A percentile compares a stretch with the other conserved stretches of the same genome.
Evolutionary conservation across 1,140 invertebrate genomes (phyloP).

Genomic region (Acromyrmex echinatior): DNA sequence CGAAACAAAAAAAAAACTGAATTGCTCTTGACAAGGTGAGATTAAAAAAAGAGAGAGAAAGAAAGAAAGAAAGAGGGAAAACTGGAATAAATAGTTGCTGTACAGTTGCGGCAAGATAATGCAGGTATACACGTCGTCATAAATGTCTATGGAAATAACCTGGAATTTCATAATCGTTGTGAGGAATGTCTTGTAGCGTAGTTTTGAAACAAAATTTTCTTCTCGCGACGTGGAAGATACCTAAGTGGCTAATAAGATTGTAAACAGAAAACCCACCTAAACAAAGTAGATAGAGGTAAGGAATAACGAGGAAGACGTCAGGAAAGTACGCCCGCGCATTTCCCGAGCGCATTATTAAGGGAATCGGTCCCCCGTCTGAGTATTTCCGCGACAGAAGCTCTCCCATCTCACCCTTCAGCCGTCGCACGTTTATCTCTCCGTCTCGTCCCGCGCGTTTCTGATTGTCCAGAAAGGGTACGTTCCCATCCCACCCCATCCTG

Average conservation of each 20-base stretch:
- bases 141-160: background rate
- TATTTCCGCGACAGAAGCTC: slow-evolving; percentile 42
- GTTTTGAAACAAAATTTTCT: slow-evolving; percentile 12
- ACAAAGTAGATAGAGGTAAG: slow-evolving; percentile 24
- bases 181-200: background rate
- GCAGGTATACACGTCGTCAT: background rate
- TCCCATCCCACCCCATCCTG: background rate
- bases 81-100: slow-evolving; percentile 25
- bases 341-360: slow-evolving; percentile 48
- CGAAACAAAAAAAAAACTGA: background rate
- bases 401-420: background rate
- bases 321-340: background rate
- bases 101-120: background rate
- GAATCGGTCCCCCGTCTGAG: slow-evolving; percentile 38
- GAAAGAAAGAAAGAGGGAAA: background rate
- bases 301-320: slow-evolving; percentile 38
- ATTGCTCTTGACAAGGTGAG: slow-evolving; percentile 4
- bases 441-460: slow-evolving; percentile 15
- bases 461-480: slow-evolving; percentile 47
- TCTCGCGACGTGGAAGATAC: background rate
- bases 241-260: slow-evolving; percentile 28
- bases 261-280: slow-evolving; percentile 21
- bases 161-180: background rate
- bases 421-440: slow-evolving; percentile 23
- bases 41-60: background rate